phyloP scores from a whole-genome alignment of 2,113 vertebrate species.

The Catagonus wagneri region DNA sequence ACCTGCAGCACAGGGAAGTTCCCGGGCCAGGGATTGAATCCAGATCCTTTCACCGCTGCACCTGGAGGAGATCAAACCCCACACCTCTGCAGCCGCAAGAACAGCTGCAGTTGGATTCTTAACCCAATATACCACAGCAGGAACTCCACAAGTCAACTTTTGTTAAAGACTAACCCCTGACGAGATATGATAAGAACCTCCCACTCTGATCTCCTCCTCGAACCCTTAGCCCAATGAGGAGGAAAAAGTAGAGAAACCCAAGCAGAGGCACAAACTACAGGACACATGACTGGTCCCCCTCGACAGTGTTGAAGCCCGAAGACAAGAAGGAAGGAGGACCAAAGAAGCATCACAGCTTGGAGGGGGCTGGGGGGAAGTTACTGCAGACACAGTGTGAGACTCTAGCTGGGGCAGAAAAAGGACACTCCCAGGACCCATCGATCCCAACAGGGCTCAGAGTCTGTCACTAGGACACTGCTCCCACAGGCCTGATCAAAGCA shows the following conservation, averaged over 20 bases:
- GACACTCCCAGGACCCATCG: neutral
- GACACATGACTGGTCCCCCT: neutral
- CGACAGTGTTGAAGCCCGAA: neutral
- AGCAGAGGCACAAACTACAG: neutral
- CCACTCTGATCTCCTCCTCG: neutral
- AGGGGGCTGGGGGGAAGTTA: accelerated
- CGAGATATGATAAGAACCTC: neutral
- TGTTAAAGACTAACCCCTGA: neutral
- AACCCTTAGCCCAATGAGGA: neutral
- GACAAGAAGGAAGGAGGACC: accelerated
- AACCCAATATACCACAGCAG: no score
- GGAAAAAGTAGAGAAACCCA: neutral
- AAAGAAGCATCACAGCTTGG: neutral
- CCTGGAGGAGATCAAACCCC: no score
- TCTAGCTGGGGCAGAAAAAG: neutral
- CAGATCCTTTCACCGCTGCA: no score
- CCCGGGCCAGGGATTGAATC: no score
- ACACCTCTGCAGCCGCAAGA: no score
- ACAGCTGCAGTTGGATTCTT: no score
- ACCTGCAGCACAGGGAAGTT: no score
- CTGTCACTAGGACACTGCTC: no score
- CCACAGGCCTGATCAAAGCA: no score
- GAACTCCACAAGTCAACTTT: no score
- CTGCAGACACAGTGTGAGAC: neutral
- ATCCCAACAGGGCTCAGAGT: neutral